phyloP scores from a whole-genome alignment of 2,797 vertebrate genomes.

The Muscicapa comitata region DNA sequence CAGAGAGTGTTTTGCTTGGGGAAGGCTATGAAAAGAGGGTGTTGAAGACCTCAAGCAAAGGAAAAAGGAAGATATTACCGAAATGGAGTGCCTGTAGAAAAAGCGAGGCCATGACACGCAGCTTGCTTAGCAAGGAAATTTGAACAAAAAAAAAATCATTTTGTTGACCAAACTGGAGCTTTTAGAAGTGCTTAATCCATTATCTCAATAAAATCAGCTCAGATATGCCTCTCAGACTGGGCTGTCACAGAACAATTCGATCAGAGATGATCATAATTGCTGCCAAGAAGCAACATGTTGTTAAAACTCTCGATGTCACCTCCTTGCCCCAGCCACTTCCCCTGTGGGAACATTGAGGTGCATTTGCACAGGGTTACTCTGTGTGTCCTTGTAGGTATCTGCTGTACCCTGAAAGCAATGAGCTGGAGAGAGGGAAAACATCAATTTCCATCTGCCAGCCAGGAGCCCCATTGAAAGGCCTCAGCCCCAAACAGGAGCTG shows the following conservation, averaged over 20 bases:
- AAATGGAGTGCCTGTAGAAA: background rate
- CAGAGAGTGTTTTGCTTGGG: background rate
- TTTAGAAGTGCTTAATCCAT: conserved; percentile 25
- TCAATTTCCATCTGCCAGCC: background rate
- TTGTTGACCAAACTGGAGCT: conserved; percentile 25
- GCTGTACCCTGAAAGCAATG: rapidly evolving
- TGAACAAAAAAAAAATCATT: background rate
- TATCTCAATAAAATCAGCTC: conserved; percentile 51
- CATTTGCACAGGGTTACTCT: background rate
- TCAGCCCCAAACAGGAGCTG: background rate
- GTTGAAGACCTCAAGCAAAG: background rate
- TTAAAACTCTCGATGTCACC: background rate
- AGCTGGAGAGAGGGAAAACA: background rate
- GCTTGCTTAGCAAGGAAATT: background rate
- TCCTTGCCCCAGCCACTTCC: background rate
- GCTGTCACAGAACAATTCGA: conserved; percentile 26
- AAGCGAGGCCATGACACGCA: rapidly evolving
- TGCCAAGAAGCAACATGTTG: background rate
- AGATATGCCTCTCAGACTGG: background rate
- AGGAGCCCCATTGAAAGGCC: background rate
- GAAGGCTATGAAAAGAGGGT: background rate
- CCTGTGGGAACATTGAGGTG: rapidly evolving
- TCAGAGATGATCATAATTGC: background rate
- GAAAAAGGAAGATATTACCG: background rate
- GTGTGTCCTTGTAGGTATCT: background rate